phyloP scores from a whole-genome alignment of 2,797 vertebrate species.

The Rousettus madagascariensis region DNA sequence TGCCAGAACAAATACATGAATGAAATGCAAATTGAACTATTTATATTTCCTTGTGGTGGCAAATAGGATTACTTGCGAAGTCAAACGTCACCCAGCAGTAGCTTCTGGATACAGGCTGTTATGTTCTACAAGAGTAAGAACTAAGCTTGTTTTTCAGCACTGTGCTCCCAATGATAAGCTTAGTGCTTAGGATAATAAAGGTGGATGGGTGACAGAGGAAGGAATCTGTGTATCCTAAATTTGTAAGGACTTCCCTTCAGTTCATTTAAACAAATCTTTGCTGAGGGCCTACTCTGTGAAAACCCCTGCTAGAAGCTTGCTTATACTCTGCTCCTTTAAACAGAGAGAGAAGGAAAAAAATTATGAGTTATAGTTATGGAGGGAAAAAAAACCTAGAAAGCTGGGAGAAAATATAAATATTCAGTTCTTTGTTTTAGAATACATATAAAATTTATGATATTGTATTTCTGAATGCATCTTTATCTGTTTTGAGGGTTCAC shows the following conservation, averaged over 20 bases:
- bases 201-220: background rate
- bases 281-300: background rate
- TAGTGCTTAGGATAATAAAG: background rate
- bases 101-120: background rate
- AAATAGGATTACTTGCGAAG: background rate
- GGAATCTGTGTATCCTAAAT: background rate
- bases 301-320: background rate
- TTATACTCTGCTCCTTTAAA: background rate
- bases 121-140: constrained; percentile 13
- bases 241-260: background rate
- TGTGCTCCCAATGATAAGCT: background rate
- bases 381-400: background rate
- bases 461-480: background rate
- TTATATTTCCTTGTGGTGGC: background rate
- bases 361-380: background rate
- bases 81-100: background rate
- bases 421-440: constrained; percentile 24
- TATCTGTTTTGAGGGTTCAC: background rate
- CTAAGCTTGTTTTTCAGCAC: constrained; percentile 1
- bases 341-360: background rate
- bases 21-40: background rate
- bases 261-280: constrained; percentile 7
- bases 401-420: background rate
- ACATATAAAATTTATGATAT: background rate
- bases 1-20: constrained; percentile 33